Evolutionary conservation across 2,113 vertebrate species (phyloP).

Genomic region (Paracanthobrama guichenoti): DNA sequence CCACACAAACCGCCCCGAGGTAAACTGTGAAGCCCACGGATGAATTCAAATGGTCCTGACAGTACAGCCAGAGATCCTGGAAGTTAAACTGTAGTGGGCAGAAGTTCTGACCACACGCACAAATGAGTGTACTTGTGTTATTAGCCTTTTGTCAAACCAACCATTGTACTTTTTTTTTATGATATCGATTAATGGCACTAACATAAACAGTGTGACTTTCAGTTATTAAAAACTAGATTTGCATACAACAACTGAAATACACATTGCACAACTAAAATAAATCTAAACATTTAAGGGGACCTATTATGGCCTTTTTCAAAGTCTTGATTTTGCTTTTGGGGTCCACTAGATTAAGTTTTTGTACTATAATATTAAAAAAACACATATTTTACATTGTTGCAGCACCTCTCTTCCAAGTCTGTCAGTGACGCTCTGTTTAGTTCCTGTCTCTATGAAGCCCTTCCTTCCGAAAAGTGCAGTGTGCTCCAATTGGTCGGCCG

Average conservation of each 20-base stretch:
- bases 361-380: no score
- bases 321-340: no score
- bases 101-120: not conserved
- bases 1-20: constrained; percentile 20
- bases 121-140: not conserved
- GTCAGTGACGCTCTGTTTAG: no score
- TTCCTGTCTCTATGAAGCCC: no score
- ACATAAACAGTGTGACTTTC: not conserved
- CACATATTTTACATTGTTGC: no score
- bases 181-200: constrained; percentile 1
- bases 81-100: constrained; percentile 8
- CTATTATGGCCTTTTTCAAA: no score
- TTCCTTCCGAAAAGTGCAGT: no score
- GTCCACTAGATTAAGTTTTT: no score
- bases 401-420: no score
- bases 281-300: not conserved
- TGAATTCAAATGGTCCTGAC: constrained; percentile 7
- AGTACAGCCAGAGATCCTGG: not conserved
- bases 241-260: not conserved
- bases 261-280: not conserved
- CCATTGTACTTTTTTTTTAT: not conserved
- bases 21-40: constrained; percentile 1
- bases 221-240: not conserved
- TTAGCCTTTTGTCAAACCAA: not conserved
- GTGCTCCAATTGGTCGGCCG: no score